Evolutionary conservation across 2,888 invertebrate genomes (phyloP), one percentile per base, ranked within the genome.

Genomic region (Cheilosia vulpina): DNA sequence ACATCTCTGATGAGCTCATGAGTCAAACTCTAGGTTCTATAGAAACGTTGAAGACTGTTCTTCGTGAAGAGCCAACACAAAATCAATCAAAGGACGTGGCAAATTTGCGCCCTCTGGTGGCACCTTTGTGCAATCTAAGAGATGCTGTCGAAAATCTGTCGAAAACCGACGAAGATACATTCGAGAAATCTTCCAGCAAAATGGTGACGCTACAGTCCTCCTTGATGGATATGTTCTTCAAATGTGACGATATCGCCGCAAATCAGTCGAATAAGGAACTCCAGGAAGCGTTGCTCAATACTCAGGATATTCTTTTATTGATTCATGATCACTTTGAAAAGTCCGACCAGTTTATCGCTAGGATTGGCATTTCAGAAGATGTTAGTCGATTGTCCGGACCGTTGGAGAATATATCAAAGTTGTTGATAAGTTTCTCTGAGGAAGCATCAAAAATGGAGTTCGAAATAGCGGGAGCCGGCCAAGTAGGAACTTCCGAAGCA

Each of bases 161-260:
- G 2, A 43, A 65, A 15, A 55, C 65, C 1, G 87, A 82, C 1
- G 82, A 69, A 0, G 72, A 69, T 11, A 41, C 31, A 3, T 66
- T 89, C 27, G 88, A 89, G 58, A 90, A 90, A 38, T 88, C 90
- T 1, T 89, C 90, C 4, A 89, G 88, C 38, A 89, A 89, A 55
- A 89, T 90, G 89, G 88, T 91, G 6, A 85, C 89, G 13, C 41
- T 91, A 17, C 91, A 91, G 69, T 89, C 89, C 45, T 89, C 88
- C 38, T 34, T 91, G 1, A 91, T 91, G 91, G 89, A 90, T 4
- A 87, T 89, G 27, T 91, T 90, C 43, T 88, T 91, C 31, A 88
- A 90, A n/a, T 80, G 89, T 27, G 91, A 91, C 53, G 90, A 91
- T 38, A 43, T 85, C 1, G 24, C 57, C 5, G 15, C 58, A 27